Base-by-base conservation (phyloP, 1,140 invertebrate species). In the Hyphantria cunea region DNA sequence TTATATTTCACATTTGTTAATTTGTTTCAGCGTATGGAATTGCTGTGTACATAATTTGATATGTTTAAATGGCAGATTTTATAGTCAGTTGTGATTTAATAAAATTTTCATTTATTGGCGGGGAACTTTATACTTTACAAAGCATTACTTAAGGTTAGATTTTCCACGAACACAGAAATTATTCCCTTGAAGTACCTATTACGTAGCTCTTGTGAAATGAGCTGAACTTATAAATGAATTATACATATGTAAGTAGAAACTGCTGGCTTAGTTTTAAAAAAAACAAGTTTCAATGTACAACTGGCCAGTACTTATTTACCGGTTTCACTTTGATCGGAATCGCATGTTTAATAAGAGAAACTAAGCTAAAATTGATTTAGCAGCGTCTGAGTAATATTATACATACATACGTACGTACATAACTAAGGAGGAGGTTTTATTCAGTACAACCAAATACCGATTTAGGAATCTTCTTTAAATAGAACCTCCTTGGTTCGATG, bases 181-280 rank as follows among this genome's bases (percentile, higher is more conserved):
- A 41, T 49, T 58, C 34, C 45, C 55, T 58, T 49, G 53, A 55
- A 33, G 45, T 49, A 39, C 55, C 32, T 58, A 55, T 56, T 48
- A 47, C 45, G 55, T 49, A 13, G 32, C 25, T 15, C 55, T 48
- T 58, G 45, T 58, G 55, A 58, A 58, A 58, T 49, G 34, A 48
- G 13, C 33, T 42, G 15, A 25, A 8, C 53, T 31, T n/a, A 45
- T 31, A n/a, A 44, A 44, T 44, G 3, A 44, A 37, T 37, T 37
- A 37, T 4, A 37, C 7, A 37, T 37, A 37, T 11, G 34, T 37
- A 10, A 37, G 11, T 37, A 11, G 34, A 10, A 37, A 37, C 34
- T 37, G 34, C n/a, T n/a, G n/a, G n/a, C 2, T 11, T 37, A 10
- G 11, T 10, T 1, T 37, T 37, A 3, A 10, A 37, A 37, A 11